Percentiles rank a stretch among this genome's conserved stretches.
Evolutionary conservation across 2,113 vertebrate genomes (phyloP).

Genomic region (Melanerpes aurifrons): DNA sequence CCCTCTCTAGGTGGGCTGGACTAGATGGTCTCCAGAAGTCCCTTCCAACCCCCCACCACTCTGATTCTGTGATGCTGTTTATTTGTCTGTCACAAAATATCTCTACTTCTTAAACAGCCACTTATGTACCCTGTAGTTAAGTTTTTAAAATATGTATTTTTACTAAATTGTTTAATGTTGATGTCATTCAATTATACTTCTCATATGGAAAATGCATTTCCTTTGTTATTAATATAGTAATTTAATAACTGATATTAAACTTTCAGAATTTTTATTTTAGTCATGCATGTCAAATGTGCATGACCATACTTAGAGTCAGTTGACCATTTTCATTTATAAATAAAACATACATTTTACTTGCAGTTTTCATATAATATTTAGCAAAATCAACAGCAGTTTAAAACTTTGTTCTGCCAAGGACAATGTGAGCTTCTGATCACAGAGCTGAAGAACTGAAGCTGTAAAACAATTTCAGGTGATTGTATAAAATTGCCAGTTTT

Average conservation of each 20-base stretch:
- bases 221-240: background rate
- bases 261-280: background rate
- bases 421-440: background rate
- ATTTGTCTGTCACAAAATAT: background rate
- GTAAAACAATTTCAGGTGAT: background rate
- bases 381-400: background rate
- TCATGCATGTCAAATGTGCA: background rate
- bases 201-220: background rate
- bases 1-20: too few species aligned
- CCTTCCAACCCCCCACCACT: too few species aligned
- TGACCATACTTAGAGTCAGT: background rate
- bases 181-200: background rate
- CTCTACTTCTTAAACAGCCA: background rate
- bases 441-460: background rate
- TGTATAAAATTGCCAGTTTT: background rate
- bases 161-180: background rate
- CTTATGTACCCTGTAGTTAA: background rate
- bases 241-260: background rate
- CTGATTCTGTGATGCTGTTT: background rate
- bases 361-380: background rate
- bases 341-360: background rate
- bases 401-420: background rate
- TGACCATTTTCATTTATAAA: background rate
- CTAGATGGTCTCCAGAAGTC: too few species aligned
- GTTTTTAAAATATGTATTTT: background rate